Conservation (phyloP, 1,140 invertebrate genomes). For the Protaetia brevitarsis region DNA sequence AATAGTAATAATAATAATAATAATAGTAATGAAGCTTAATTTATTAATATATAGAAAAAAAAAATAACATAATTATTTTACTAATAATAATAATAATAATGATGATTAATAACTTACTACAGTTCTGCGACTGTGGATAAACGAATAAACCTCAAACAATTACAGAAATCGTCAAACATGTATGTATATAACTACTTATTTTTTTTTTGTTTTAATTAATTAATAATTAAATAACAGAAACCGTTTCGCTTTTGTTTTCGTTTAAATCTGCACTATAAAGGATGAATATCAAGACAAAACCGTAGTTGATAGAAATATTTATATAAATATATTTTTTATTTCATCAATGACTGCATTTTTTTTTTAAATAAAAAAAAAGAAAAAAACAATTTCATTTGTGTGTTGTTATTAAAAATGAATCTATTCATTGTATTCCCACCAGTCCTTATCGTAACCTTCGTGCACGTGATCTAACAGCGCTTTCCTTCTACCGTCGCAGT, state of each 20-base stretch:
- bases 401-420: slow-evolving; percentile 5
- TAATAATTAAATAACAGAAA: slow-evolving; percentile 4
- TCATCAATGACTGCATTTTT: slow-evolving; percentile 17
- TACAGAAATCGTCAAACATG: slow-evolving; percentile 2
- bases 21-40: too few species aligned
- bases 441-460: slow-evolving; percentile 75
- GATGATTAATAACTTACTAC: too few species aligned
- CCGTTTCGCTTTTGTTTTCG: neutral
- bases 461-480: slow-evolving; percentile 70
- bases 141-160: slow-evolving; percentile 12
- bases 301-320: slow-evolving; percentile 18
- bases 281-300: slow-evolving; percentile 16
- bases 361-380: neutral
- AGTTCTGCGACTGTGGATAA: slow-evolving; percentile 18
- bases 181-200: neutral
- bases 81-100: too few species aligned
- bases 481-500: slow-evolving; percentile 69
- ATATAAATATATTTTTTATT: slow-evolving; percentile 23
- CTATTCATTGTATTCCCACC: slow-evolving; percentile 61
- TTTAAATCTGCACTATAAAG: slow-evolving; percentile 15
- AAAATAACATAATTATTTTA: too few species aligned
- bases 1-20: too few species aligned
- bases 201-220: neutral
- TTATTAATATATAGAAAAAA: too few species aligned
- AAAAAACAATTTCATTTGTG: slow-evolving; percentile 17